These are phyloP conservation scores for Boulengeromyrus knoepffleri DNA, from an alignment of 2,113 vertebrate genomes.

Conservation along the genomic window DNA sequence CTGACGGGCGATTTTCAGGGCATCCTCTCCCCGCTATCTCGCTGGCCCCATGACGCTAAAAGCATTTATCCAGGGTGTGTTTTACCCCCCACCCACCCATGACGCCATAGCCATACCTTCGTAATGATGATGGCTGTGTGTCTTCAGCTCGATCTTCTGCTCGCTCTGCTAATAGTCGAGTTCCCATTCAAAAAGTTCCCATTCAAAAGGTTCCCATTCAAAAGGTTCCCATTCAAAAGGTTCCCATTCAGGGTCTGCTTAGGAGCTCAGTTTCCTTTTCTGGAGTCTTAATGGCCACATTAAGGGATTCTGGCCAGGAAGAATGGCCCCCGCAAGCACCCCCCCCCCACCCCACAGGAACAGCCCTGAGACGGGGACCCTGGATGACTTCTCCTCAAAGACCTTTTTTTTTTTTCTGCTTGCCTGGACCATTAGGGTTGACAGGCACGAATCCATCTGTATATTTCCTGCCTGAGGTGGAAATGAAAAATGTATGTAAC, in stretches of 20 bases:
- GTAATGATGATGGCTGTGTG: not conserved
- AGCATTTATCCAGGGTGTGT: not conserved
- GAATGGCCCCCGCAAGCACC: not conserved
- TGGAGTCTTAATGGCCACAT: not conserved
- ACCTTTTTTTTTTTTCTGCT: not conserved
- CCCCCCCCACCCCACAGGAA: not conserved
- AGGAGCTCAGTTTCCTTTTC: not conserved
- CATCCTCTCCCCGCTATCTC: not conserved
- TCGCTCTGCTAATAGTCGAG: not conserved
- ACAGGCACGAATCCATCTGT: slow-evolving; percentile 2
- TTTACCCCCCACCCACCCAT: not conserved
- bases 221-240: not conserved
- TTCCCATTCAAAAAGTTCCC: not conserved
- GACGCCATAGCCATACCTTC: not conserved
- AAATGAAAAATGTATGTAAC: slow-evolving; percentile 18
- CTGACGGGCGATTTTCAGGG: not conserved
- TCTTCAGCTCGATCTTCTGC: not conserved
- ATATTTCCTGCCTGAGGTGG: not conserved
- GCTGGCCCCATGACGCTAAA: not conserved
- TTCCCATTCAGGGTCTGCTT: not conserved
- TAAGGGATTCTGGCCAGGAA: not conserved
- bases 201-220: not conserved
- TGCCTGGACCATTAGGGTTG: not conserved
- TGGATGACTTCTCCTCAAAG: not conserved
- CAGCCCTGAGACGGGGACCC: not conserved